Base-by-base conservation (phyloP, 1,140 invertebrate genomes). In the Eueides isabella region DNA sequence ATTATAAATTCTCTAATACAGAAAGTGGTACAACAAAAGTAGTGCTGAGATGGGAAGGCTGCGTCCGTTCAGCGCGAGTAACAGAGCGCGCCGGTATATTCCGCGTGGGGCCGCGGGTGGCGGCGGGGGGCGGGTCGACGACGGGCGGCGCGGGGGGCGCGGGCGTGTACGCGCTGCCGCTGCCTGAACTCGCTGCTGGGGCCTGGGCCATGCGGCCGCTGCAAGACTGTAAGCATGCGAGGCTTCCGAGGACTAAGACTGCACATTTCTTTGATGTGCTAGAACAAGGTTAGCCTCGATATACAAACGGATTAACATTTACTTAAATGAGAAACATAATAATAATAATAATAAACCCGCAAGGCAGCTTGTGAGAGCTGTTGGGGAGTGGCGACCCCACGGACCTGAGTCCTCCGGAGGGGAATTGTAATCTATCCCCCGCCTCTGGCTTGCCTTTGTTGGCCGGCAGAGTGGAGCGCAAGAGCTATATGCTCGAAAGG, bases 161-260 rank as follows among this genome's bases (percentile, higher is more conserved):
- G 11, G 91, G 91, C 0, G 68, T 92, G n/a, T 92, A 92, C 77
- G 91, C 91, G 6, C 76, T 92, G 33, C 89, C 91, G 3, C 48
- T 92, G 28, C 74, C 74, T 0, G 90, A 85, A 67, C 81, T 92
- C 0, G 86, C 86, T 67, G 90, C 91, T 0, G 91, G 91, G 19
- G 91, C 91, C 0, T 92, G 90, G 91, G 91, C 91, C 16, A 92
- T 92, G 91, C 76, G 91, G 5, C 91, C 91, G 2, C 79, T 92
- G 41, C 91, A 92, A 65, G 91, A 92, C 79, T 92, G 91, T 82
- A 92, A 92, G 66, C 89, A 92, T 55, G 88, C 88, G 2, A 72
- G 91, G 2, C 84, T 92, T 5, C 90, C 89, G 2, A 77, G 91
- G 23, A 92, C 91, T 1, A 92, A 92, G 74, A 92, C 91, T 55